These are phyloP conservation scores for Threskiornis aethiopicus DNA, from an alignment of 2,797 vertebrate species.

Conservation along the genomic window DNA sequence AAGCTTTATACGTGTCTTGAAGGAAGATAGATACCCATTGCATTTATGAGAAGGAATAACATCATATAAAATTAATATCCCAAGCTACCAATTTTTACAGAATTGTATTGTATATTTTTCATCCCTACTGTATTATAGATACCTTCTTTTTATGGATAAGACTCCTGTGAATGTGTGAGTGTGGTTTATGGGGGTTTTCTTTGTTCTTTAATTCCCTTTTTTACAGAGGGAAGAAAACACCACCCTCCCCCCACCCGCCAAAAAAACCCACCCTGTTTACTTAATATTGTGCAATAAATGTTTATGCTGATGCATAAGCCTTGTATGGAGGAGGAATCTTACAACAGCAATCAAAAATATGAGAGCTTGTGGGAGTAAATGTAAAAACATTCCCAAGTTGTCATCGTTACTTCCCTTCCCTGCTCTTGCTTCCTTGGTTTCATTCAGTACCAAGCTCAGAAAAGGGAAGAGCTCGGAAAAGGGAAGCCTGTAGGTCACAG, in stretches of 20 bases:
- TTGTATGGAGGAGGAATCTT: not conserved
- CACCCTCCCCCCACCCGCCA: fast-evolving
- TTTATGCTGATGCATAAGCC: not conserved
- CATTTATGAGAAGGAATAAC: not conserved
- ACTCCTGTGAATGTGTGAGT: not conserved
- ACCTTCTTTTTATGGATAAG: not conserved
- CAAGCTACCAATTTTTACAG: not conserved
- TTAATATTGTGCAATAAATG: not conserved
- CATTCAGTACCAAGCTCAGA: not conserved
- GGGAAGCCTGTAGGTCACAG: not conserved
- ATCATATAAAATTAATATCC: not conserved
- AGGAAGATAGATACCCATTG: not conserved
- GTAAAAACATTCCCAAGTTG: not conserved
- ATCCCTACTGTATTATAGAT: not conserved
- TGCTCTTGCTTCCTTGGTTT: not conserved
- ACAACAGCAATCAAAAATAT: not conserved
- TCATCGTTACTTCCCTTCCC: not conserved
- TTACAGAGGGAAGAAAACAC: not conserved
- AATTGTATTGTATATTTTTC: not conserved
- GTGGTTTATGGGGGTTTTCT: not conserved
- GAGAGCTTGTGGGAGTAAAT: not conserved
- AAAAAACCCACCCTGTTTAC: not conserved
- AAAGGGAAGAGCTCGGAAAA: not conserved
- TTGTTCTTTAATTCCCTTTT: not conserved
- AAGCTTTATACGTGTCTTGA: not conserved